Conservation (phyloP, 2,113 vertebrate species). For the Mobula hypostoma region DNA sequence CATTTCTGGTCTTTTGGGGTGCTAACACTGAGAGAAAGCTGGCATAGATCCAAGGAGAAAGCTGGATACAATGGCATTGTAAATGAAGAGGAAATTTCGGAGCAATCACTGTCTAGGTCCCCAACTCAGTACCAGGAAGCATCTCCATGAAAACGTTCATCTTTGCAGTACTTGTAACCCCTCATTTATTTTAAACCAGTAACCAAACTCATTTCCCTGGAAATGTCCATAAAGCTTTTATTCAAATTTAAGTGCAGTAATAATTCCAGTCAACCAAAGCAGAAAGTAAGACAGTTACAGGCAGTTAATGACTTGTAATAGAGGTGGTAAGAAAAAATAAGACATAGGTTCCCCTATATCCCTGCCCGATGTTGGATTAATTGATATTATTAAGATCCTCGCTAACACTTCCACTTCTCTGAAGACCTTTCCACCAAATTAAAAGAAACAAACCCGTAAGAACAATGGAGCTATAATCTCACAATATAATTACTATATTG, state of each 20-base stretch:
- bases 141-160: too few species aligned
- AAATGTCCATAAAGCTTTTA: too few species aligned
- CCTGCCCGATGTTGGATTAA: background rate
- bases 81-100: too few species aligned
- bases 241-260: too few species aligned
- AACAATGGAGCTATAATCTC: background rate
- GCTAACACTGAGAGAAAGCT: background rate
- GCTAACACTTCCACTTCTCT: background rate
- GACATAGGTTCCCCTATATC: background rate
- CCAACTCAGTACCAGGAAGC: too few species aligned
- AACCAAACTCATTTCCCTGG: too few species aligned
- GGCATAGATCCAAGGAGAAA: background rate
- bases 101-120: too few species aligned
- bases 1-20: background rate
- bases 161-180: too few species aligned
- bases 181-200: too few species aligned
- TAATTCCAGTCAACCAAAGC: too few species aligned
- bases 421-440: background rate
- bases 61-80: too few species aligned
- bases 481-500: background rate
- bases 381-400: background rate
- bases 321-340: background rate
- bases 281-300: background rate
- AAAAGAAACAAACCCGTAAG: background rate
- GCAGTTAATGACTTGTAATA: background rate